Evolutionary conservation across 2,797 vertebrate genomes (phyloP), one percentile per base, ranked within the genome.

Genomic region (Erithacus rubecula): DNA sequence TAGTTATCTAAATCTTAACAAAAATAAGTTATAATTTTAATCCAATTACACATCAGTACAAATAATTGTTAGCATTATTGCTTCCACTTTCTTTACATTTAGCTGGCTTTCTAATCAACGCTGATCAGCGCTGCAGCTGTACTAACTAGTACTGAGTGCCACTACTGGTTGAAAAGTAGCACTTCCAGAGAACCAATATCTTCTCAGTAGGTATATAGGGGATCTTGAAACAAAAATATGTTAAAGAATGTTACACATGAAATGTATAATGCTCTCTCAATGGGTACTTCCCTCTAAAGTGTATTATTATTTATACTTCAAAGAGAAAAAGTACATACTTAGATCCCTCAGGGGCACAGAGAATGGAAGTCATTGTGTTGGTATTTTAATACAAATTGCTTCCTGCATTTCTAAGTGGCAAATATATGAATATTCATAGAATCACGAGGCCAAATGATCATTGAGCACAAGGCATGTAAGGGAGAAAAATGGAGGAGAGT

Each of bases 341-440:
- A 18, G 39, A 83, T 81, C 79, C 79, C 93, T 94, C 55, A 11
- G 46, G 60, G 94, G 85, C 90, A 81, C 46, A 44, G 69, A 30
- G 77, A 94, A 88, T 94, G 65, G 83, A 91, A 95, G 90, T 68
- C 46, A 75, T 78, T 74, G 72, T 81, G 76, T 83, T 83, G 79
- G 21, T 88, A 81, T 96, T 96, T 95, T 91, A 96, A 94, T 94
- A 96, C 79, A 93, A 86, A 94, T 88, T 89, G 83, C 87, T 94
- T 83, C 83, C 76, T 90, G 89, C 72, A 59, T 94, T 94, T 94
- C 77, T 72, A 91, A 94, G 90, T 93, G 83, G 72, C 55, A 86
- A 92, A 91, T 75, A 86, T 34, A 86, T 96, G 87, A 94, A 95
- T 96, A 96, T 94, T 95, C 91, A 94, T 93, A 69, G 85, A 43